phyloP scores from a whole-genome alignment of 1,140 invertebrate genomes.

The Hydropsyche tenuis region DNA sequence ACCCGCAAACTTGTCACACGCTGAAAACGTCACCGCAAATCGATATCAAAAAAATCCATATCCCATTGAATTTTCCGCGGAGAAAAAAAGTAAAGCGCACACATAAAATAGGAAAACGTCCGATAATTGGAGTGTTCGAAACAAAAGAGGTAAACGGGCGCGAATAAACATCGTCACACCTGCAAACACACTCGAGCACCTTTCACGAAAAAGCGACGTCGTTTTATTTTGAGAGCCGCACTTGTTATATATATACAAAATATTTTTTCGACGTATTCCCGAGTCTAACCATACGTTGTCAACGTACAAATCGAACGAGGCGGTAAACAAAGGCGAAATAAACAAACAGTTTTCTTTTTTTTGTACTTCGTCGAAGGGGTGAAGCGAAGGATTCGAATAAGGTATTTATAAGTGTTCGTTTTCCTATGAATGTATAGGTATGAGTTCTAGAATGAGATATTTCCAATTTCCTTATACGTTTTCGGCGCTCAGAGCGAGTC shows the following conservation, averaged over 20 bases:
- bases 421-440: too few relatives aligned
- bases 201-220: neutral
- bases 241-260: neutral
- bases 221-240: slow-evolving; percentile 7
- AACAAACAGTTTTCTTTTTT: too few relatives aligned
- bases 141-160: slow-evolving; percentile 8
- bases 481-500: neutral
- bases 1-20: too few relatives aligned
- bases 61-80: too few relatives aligned
- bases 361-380: too few relatives aligned
- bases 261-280: neutral
- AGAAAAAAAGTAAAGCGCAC: neutral
- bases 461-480: slow-evolving; percentile 34
- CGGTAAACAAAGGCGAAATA: slow-evolving; percentile 7
- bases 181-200: slow-evolving; percentile 21
- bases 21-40: too few relatives aligned
- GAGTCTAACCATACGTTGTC: neutral
- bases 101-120: neutral
- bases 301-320: slow-evolving; percentile 8
- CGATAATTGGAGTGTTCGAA: slow-evolving; percentile 20
- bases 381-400: too few relatives aligned
- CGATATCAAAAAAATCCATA: too few relatives aligned
- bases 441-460: slow-evolving; percentile 26
- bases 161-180: slow-evolving; percentile 13
- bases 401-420: too few relatives aligned